Conservation (phyloP, 1,140 invertebrate genomes). For the Andricus grossulariae region DNA sequence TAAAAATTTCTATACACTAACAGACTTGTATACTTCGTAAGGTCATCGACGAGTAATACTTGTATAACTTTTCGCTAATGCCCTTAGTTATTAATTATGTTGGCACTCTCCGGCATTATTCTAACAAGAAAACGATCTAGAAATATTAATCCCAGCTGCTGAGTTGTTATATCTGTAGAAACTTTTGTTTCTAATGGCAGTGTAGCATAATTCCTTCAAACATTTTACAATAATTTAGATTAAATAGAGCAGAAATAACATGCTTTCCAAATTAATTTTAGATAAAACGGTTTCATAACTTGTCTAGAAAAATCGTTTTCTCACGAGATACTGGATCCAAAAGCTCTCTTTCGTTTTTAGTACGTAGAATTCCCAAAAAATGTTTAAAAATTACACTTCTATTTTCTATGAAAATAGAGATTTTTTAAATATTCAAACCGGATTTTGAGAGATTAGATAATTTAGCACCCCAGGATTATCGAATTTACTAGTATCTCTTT, state of each 20-base stretch:
- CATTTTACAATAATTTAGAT: slow-evolving; percentile 1
- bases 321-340: too few relatives aligned
- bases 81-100: slow-evolving; percentile 39
- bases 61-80: slow-evolving; percentile 48
- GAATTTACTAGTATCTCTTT: not conserved
- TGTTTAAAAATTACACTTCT: too few relatives aligned
- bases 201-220: not conserved
- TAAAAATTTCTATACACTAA: slow-evolving; percentile 61
- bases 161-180: not conserved
- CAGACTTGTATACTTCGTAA: slow-evolving; percentile 48
- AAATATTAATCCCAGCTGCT: slow-evolving; percentile 10
- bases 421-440: too few relatives aligned
- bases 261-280: too few relatives aligned
- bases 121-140: slow-evolving; percentile 31
- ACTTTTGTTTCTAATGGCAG: slow-evolving; percentile 8
- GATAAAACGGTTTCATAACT: too few relatives aligned
- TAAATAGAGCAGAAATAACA: slow-evolving; percentile 3
- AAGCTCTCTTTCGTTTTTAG: too few relatives aligned
- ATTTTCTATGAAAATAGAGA: too few relatives aligned
- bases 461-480: slow-evolving; percentile 13
- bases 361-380: too few relatives aligned
- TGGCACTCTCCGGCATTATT: too few relatives aligned
- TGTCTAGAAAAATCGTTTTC: too few relatives aligned
- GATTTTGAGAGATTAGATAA: not conserved
- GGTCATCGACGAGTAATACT: slow-evolving; percentile 56